Conservation (phyloP, 2,888 invertebrate genomes). For the Zygogramma bicolorata region DNA sequence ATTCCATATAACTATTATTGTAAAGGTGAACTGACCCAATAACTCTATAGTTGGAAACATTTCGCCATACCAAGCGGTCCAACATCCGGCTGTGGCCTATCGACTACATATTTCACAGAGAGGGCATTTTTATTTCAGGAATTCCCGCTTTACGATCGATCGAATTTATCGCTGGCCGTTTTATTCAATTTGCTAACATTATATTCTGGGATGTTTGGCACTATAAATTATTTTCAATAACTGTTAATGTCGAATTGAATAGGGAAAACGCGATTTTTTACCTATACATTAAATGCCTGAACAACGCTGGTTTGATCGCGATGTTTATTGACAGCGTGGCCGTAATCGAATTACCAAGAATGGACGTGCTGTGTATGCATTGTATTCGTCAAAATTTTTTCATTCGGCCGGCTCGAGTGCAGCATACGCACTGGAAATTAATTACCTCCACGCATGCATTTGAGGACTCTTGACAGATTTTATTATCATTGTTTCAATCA, state of each 20-base stretch:
- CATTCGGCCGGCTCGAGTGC: not conserved
- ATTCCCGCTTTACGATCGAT: slow-evolving; percentile 28
- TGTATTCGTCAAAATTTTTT: not conserved
- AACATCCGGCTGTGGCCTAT: not conserved
- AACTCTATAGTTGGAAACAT: not conserved
- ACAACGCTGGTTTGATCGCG: not conserved
- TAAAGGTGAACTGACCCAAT: not conserved
- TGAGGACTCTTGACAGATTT: not conserved
- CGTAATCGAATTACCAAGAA: slow-evolving; percentile 9
- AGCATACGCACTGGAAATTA: not conserved
- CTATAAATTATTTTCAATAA: slow-evolving; percentile 39
- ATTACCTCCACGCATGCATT: not conserved
- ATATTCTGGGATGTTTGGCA: slow-evolving; percentile 34
- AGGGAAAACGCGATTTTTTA: not conserved
- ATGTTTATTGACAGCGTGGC: slow-evolving; percentile 5
- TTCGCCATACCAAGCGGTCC: not conserved
- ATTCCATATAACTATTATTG: not conserved
- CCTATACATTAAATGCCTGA: not conserved
- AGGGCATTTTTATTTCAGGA: not conserved
- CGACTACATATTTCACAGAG: not conserved
- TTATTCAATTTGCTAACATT: slow-evolving; percentile 39
- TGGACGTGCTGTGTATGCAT: not conserved
- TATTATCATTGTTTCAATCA: not conserved
- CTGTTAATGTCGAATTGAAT: slow-evolving; percentile 35
- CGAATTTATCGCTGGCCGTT: slow-evolving; percentile 33